Conservation (phyloP, 2,797 vertebrate species). For the Pangasius djambal region DNA sequence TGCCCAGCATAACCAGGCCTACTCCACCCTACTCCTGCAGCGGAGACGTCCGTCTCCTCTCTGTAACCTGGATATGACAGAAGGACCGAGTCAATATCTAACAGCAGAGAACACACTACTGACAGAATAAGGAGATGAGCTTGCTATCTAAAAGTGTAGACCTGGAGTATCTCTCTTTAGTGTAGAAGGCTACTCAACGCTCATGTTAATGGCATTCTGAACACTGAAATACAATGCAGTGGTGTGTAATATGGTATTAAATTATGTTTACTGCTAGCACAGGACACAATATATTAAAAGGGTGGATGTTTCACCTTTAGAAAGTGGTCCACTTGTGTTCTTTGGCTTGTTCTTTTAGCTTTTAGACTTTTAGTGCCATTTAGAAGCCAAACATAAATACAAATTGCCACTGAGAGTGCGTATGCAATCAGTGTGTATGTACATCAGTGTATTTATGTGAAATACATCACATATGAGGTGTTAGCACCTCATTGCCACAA, state of each 20-base stretch:
- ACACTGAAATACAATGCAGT: neutral
- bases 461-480: neutral
- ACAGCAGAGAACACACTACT: neutral
- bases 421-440: neutral
- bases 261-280: neutral
- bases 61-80: constrained; percentile 24
- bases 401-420: neutral
- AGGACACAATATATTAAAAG: neutral
- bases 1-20: constrained; percentile 58
- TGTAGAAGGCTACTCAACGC: neutral
- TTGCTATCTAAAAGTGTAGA: neutral
- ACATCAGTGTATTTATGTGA: neutral
- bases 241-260: neutral
- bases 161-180: neutral
- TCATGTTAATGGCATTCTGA: neutral
- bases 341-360: neutral
- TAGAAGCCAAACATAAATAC: neutral
- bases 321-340: neutral
- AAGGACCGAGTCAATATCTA: constrained; percentile 46
- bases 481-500: constrained; percentile 9
- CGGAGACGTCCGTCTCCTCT: constrained; percentile 43
- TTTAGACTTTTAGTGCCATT: neutral
- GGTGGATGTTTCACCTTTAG: neutral
- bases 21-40: constrained; percentile 59
- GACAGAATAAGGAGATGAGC: neutral